These are phyloP conservation scores for Coryphaenoides rupestris DNA, from an alignment of 2,113 vertebrate species.

Conservation along the genomic window DNA sequence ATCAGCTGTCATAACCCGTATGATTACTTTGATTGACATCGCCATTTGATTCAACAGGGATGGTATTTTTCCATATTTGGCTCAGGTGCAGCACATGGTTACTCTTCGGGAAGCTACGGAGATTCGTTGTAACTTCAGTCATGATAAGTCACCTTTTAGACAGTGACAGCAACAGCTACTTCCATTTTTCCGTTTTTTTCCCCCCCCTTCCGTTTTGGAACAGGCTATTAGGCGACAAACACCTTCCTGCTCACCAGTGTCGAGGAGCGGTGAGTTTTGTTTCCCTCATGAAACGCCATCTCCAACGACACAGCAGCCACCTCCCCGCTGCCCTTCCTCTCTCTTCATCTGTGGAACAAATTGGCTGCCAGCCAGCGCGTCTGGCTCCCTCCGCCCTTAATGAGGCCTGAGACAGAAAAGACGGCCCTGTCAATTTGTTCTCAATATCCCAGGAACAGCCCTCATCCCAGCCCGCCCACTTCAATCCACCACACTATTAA, in stretches of 20 bases:
- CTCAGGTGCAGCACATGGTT: no score
- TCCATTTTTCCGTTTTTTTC: not conserved
- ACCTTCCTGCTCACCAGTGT: not conserved
- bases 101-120: no score
- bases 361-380: slow-evolving; percentile 70
- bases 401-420: slow-evolving; percentile 69
- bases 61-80: no score
- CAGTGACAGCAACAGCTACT: no score
- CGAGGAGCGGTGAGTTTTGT: not conserved
- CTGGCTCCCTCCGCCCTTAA: slow-evolving; percentile 64
- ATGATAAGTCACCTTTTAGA: no score
- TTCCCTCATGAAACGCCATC: not conserved
- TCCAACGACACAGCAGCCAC: not conserved
- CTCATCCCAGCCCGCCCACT: slow-evolving; percentile 40
- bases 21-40: no score
- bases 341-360: slow-evolving; percentile 68
- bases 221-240: not conserved
- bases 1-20: no score
- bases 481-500: slow-evolving; percentile 62
- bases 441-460: slow-evolving; percentile 57
- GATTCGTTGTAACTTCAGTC: no score
- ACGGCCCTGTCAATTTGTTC: slow-evolving; percentile 74
- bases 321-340: slow-evolving; percentile 40
- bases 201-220: no score
- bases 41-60: no score